Conservation (phyloP, 2,888 invertebrate species). For the Idaea dimidiata region DNA sequence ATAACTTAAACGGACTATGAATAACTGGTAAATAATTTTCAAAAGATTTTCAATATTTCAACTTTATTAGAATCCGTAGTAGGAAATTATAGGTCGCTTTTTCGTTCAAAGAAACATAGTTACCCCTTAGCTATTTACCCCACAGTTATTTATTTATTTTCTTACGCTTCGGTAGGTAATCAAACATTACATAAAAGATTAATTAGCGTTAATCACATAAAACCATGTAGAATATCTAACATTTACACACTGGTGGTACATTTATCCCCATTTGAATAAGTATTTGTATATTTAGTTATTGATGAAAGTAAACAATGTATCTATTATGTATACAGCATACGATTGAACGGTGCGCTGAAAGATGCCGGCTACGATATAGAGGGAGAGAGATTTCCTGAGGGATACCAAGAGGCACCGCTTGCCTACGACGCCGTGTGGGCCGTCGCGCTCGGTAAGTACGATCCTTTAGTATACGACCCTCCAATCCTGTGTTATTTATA, state of each 20-base stretch:
- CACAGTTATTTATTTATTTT: too few relatives aligned
- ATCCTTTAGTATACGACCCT: background rate
- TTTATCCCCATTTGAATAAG: background rate
- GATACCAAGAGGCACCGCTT: constrained; percentile 98
- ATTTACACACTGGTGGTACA: background rate
- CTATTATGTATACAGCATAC: constrained; percentile 75
- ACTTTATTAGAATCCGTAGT: too few relatives aligned
- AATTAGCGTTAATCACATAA: background rate
- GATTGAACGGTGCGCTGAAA: constrained; percentile 90
- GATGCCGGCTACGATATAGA: constrained; percentile 92
- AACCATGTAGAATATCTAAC: background rate
- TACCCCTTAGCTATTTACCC: too few relatives aligned
- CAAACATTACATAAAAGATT: too few relatives aligned
- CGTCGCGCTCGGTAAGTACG: constrained; percentile 89
- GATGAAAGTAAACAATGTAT: constrained; percentile 32
- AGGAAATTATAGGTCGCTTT: too few relatives aligned
- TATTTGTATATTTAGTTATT: background rate
- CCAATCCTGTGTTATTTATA: background rate
- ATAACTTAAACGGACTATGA: background rate
- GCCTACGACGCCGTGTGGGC: constrained; percentile 99
- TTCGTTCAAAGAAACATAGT: too few relatives aligned
- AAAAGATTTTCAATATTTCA: too few relatives aligned
- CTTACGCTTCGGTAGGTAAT: too few relatives aligned
- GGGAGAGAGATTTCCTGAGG: constrained; percentile 93
- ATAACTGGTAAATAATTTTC: too few relatives aligned